Evolutionary conservation across 2,888 invertebrate species (phyloP), one percentile per base, ranked within the genome.

Genomic region (Invenusta paracnida): DNA sequence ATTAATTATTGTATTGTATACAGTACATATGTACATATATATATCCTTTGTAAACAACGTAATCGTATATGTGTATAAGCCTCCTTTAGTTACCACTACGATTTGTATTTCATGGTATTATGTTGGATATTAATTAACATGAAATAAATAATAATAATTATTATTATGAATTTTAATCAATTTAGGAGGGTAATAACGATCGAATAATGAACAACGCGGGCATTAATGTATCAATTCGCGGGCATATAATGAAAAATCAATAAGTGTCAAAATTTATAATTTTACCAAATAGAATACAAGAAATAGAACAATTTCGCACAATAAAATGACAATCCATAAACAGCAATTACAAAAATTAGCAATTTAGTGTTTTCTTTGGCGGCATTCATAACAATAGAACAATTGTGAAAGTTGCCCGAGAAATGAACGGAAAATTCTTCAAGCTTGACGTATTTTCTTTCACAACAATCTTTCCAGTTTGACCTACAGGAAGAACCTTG

Each of bases 221-320:
- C 73, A 73, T 73, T 73, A 73, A 73, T 73, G 73, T 73, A 73
- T 73, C 17, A 73, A 73, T 73, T 73, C 17, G 11, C 11, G 73
- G 73, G 27, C 73, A 73, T 73, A 25, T 73, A 73, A 73, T 73
- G 73, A 73, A 73, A 73, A 73, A 73, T 73, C 73, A 73, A 73
- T 73, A 23, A 73, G 73, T 73, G 73, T 73, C 73, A 73, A 73
- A 73, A 73, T 73, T 5, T 73, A 73, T 73, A 73, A 73, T 73
- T 73, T 73, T 73, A 73, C 73, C 73, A 73, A 73, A 13, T 73
- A 73, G 73, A 73, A 73, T 73, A 73, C 17, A 73, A 73, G 17
- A 73, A 73, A 73, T 73, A 73, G 73, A 73, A 73, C 73, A 73
- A 73, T 73, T 73, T 73, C 73, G 73, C 73, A 73, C 73, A 73